These are phyloP conservation scores for Rhabdophis nuchalis DNA, from an alignment of 2,797 vertebrate genomes.

Conservation along the genomic window DNA sequence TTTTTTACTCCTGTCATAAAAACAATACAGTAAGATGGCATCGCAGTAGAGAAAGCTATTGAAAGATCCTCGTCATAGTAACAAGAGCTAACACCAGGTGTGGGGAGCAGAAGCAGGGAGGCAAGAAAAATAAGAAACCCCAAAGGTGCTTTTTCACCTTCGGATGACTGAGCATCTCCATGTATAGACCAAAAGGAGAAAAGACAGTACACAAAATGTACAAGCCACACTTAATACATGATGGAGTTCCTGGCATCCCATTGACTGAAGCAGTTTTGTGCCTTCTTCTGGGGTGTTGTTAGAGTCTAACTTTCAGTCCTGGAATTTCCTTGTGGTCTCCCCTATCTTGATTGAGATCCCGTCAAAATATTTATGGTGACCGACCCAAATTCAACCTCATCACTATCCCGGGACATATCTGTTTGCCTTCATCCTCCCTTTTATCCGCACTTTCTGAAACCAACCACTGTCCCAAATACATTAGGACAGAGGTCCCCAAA, in stretches of 20 bases:
- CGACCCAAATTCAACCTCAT: background rate
- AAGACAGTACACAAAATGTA: background rate
- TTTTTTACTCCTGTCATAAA: background rate
- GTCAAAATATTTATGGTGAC: background rate
- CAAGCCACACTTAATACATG: background rate
- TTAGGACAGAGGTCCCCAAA: background rate
- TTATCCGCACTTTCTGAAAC: background rate
- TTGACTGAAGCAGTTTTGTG: background rate
- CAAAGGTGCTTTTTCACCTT: background rate
- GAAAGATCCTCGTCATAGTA: background rate
- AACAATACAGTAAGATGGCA: background rate
- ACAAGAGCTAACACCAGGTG: background rate
- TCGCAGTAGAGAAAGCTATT: background rate
- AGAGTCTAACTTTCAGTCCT: background rate
- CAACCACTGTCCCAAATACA: background rate
- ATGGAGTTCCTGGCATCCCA: background rate
- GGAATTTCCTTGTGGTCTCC: background rate
- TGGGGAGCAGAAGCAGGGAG: background rate
- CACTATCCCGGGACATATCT: background rate
- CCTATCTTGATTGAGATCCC: background rate
- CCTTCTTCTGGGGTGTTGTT: background rate
- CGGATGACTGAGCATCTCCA: background rate
- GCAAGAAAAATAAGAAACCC: background rate
- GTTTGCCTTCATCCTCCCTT: background rate
- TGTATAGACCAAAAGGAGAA: background rate